Evolutionary conservation across 2,888 invertebrate genomes (phyloP).

Genomic region (Papilio gigon): DNA sequence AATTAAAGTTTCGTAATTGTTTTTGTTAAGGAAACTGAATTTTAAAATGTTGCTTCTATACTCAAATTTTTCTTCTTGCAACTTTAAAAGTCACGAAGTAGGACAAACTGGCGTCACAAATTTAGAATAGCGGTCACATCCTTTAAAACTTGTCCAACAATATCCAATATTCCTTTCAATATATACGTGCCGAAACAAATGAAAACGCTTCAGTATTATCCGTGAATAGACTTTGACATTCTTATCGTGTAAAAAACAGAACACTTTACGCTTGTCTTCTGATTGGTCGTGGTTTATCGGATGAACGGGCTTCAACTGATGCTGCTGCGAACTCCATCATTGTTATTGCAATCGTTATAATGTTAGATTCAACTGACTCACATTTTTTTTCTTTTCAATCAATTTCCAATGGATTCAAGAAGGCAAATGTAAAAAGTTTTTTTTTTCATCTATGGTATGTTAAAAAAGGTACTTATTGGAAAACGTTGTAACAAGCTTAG

Average conservation of each 20-base stretch:
- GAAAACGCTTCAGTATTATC: neutral
- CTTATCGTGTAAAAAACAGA: too few relatives aligned
- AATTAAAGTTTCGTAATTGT: neutral
- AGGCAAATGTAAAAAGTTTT: neutral
- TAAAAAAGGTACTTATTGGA: too few relatives aligned
- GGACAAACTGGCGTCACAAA: neutral
- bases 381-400: neutral
- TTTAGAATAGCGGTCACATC: constrained; percentile 19
- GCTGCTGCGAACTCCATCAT: neutral
- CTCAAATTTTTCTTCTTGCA: neutral
- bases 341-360: neutral
- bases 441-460: too few relatives aligned
- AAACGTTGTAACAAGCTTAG: too few relatives aligned
- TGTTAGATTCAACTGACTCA: neutral
- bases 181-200: constrained; percentile 1
- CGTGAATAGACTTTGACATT: neutral
- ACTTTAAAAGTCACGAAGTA: neutral
- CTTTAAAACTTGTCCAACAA: neutral
- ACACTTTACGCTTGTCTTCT: neutral
- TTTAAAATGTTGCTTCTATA: neutral
- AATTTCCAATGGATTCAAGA: neutral
- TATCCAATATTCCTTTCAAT: neutral
- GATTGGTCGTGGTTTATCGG: neutral
- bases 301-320: neutral
- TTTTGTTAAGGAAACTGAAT: neutral